Evolutionary conservation across 2,113 vertebrate species (phyloP).

Genomic region (Puffinus mauretanicus): DNA sequence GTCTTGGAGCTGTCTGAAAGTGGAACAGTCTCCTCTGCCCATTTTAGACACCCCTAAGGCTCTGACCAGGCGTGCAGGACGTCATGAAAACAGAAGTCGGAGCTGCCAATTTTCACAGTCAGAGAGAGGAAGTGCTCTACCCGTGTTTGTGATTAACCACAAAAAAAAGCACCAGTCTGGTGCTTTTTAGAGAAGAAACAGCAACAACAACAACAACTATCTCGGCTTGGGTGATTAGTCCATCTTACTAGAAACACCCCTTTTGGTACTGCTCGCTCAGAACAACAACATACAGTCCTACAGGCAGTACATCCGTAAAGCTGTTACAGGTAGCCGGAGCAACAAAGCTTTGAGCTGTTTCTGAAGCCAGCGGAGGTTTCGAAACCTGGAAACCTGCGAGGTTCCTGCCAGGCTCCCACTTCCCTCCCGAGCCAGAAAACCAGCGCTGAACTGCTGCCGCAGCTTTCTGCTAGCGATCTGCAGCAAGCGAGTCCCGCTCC

Average conservation of each 20-base stretch:
- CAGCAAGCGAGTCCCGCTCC: background rate
- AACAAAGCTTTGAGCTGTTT: accelerated
- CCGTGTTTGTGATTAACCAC: accelerated
- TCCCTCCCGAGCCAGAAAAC: background rate
- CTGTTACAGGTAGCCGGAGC: no score
- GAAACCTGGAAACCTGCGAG: no score
- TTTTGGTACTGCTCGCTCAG: accelerated
- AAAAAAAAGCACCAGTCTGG: no score
- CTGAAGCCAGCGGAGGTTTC: background rate
- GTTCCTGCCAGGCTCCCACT: background rate
- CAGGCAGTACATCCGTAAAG: accelerated
- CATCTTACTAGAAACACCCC: background rate
- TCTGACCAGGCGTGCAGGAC: background rate
- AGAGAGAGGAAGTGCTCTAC: background rate
- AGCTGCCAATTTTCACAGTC: background rate
- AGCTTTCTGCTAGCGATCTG: accelerated
- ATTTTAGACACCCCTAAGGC: background rate
- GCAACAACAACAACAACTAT: no score
- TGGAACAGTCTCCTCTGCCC: background rate
- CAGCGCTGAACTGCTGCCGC: accelerated
- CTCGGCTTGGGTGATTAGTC: accelerated
- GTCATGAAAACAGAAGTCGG: background rate
- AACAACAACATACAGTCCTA: accelerated
- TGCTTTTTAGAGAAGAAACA: background rate
- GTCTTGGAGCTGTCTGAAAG: background rate